Conservation (phyloP, 2,888 invertebrate species). For the Teleiodes luculella region DNA sequence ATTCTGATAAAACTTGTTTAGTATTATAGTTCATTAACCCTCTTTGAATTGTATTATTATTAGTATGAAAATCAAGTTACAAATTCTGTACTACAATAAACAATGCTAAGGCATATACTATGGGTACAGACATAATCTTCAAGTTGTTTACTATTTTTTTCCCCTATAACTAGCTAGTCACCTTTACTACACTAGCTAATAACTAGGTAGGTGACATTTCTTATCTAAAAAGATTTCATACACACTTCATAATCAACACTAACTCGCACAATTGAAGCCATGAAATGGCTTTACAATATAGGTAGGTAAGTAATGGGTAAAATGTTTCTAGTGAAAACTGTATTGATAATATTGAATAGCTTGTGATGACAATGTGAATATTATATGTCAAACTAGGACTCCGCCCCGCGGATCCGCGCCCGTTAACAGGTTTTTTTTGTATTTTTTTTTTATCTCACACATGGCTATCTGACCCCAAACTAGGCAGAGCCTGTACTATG, state of each 20-base stretch:
- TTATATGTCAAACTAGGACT: too few species aligned
- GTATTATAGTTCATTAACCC: too few species aligned
- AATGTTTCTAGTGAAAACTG: not conserved
- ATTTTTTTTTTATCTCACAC: too few species aligned
- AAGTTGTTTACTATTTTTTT: not conserved
- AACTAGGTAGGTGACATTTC: not conserved
- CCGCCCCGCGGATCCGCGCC: too few species aligned
- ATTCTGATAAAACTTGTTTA: too few species aligned
- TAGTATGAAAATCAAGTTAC: too few species aligned
- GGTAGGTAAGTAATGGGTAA: not conserved
- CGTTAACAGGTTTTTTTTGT: too few species aligned
- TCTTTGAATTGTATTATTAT: too few species aligned
- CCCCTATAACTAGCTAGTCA: slow-evolving; percentile 14
- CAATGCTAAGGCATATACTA: too few species aligned
- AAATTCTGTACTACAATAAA: too few species aligned
- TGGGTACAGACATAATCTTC: not conserved
- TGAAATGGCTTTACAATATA: not conserved
- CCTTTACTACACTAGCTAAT: slow-evolving; percentile 30
- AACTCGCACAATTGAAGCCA: not conserved
- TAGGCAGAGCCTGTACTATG: too few species aligned
- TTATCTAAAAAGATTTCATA: slow-evolving; percentile 3
- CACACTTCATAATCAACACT: slow-evolving; percentile 2
- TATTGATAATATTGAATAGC: not conserved
- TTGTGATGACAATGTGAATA: not conserved
- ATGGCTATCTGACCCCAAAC: too few species aligned